A percentile compares a stretch with the other conserved stretches of the same genome.
These are phyloP conservation scores for Xanthia togata DNA, from an alignment of 2,888 invertebrate genomes.

Conservation along the genomic window DNA sequence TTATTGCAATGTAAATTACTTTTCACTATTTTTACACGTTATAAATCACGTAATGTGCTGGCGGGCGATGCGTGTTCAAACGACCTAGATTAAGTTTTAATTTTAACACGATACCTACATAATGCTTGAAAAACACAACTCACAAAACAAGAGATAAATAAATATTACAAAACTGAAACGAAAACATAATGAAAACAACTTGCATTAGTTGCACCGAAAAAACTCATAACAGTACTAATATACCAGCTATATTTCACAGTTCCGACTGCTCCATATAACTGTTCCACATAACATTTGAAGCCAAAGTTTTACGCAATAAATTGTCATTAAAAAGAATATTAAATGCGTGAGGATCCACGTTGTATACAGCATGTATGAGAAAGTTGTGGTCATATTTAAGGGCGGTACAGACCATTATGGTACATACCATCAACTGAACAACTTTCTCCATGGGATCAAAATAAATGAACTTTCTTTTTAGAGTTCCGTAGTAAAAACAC, in stretches of 20 bases:
- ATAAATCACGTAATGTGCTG: constrained; percentile 23
- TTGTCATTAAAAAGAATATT: constrained; percentile 39
- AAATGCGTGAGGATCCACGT: constrained; percentile 27
- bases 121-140: neutral
- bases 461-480: too few species aligned
- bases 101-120: neutral
- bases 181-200: constrained; percentile 26
- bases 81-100: constrained; percentile 31
- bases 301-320: constrained; percentile 37
- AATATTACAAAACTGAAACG: constrained; percentile 10
- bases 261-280: constrained; percentile 12
- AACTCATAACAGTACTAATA: constrained; percentile 34
- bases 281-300: constrained; percentile 29
- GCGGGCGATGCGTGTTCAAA: constrained; percentile 34
- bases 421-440: too few species aligned
- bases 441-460: too few species aligned
- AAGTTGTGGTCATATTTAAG: neutral
- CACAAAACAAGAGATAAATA: constrained; percentile 14
- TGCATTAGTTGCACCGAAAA: constrained; percentile 20
- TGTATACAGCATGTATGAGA: neutral
- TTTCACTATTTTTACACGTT: constrained; percentile 38
- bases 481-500: too few species aligned
- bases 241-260: constrained; percentile 28
- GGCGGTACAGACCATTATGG: neutral
- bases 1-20: constrained; percentile 27